phyloP scores from a whole-genome alignment of 1,140 invertebrate genomes.

The Cardiocondyla obscurior region DNA sequence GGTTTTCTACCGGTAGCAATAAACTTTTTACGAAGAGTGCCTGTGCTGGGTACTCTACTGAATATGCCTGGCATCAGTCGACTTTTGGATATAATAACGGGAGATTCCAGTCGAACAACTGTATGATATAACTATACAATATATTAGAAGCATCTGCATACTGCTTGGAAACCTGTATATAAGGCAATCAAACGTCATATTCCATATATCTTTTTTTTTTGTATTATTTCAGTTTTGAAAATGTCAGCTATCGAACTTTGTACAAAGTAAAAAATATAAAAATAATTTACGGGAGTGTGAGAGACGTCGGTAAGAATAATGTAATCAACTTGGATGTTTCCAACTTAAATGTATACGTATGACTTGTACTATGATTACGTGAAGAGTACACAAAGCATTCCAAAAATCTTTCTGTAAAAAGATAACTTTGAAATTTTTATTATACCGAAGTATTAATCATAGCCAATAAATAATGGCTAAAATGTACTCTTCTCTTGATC shows the following conservation, averaged over 20 bases:
- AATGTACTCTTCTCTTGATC: constrained; percentile 12
- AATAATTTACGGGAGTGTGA: constrained; percentile 1
- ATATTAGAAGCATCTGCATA: constrained; percentile 44
- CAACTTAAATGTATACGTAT: constrained; percentile 43
- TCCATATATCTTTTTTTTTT: constrained; percentile 40
- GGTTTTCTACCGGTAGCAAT: constrained; percentile 95
- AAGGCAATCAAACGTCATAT: constrained; percentile 49
- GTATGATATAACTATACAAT: constrained; percentile 83
- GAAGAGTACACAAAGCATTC: constrained; percentile 41
- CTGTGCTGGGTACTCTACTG: constrained; percentile 89
- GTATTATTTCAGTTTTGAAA: constrained; percentile 47
- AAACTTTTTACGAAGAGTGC: constrained; percentile 92
- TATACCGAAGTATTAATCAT: neutral
- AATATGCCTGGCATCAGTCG: constrained; percentile 90
- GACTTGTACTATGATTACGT: constrained; percentile 22
- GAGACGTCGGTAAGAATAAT: constrained; percentile 8
- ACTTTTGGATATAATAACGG: constrained; percentile 86
- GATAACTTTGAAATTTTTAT: constrained; percentile 10
- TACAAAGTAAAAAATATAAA: constrained; percentile 59
- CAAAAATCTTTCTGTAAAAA: neutral
- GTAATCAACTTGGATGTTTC: constrained; percentile 47
- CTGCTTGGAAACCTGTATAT: constrained; percentile 76
- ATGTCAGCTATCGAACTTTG: constrained; percentile 34
- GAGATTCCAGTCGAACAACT: constrained; percentile 86
- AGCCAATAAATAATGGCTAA: constrained; percentile 38